These are phyloP conservation scores for Agrilus biguttatus DNA, from an alignment of 2,888 invertebrate species.

Conservation along the genomic window DNA sequence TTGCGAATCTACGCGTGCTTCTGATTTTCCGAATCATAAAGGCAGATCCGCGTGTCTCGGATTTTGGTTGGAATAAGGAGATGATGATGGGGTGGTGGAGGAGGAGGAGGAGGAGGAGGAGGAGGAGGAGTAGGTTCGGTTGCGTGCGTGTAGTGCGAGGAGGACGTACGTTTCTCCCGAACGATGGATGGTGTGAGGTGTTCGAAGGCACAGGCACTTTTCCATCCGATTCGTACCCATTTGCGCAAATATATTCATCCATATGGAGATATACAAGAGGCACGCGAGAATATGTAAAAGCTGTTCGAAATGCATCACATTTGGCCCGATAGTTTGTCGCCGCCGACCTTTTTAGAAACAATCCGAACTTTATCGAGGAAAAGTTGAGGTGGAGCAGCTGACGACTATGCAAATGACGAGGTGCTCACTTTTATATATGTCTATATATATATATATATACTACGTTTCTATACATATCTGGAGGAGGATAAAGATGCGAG, in stretches of 20 bases:
- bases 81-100: conserved; percentile 1
- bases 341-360: conserved; percentile 27
- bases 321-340: conserved; percentile 30
- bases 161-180: too few relatives aligned
- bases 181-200: too few relatives aligned
- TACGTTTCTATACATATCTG: too few relatives aligned
- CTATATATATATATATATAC: too few relatives aligned
- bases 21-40: too few relatives aligned
- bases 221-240: conserved; percentile 18
- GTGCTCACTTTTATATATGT: conserved; percentile 13
- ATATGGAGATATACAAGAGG: conserved; percentile 19
- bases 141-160: not conserved
- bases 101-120: not conserved
- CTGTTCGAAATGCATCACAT: conserved; percentile 30
- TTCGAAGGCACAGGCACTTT: conserved; percentile 1
- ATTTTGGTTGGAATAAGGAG: not conserved
- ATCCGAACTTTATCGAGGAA: conserved; percentile 29
- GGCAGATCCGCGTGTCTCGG: too few relatives aligned
- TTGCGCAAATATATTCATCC: conserved; percentile 24
- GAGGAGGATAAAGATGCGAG: conserved; percentile 2
- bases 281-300: conserved; percentile 27
- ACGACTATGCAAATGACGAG: conserved; percentile 37
- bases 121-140: not conserved
- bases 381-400: conserved; percentile 38
- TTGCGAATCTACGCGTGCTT: too few relatives aligned